These are phyloP conservation scores for Eremophila alpestris DNA, from an alignment of 2,797 vertebrate species.

Conservation along the genomic window DNA sequence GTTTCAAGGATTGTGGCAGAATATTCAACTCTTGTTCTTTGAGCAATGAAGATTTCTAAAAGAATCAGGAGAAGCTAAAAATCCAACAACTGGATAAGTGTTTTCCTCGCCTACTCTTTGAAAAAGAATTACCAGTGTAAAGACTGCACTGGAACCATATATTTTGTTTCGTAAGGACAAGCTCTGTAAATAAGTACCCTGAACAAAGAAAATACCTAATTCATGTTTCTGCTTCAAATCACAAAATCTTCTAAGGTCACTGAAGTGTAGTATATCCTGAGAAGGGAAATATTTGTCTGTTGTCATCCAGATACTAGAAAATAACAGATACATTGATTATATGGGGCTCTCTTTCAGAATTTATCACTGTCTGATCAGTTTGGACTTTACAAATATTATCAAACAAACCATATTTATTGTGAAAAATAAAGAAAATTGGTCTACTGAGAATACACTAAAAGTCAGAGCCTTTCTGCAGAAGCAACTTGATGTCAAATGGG, in stretches of 20 bases:
- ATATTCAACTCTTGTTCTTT: not conserved
- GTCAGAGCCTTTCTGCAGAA: not conserved
- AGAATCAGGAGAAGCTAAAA: not conserved
- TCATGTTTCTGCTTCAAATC: not conserved
- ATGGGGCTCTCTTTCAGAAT: not conserved
- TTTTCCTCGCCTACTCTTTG: not conserved
- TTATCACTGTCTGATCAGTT: not conserved
- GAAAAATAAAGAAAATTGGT: not conserved
- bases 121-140: not conserved
- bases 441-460: not conserved
- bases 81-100: not conserved
- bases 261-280: fast-evolving
- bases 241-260: not conserved
- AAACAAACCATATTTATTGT: not conserved
- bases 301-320: not conserved
- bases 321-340: not conserved
- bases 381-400: not conserved
- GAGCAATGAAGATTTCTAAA: not conserved
- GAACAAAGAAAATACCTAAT: not conserved
- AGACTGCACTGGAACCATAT: not conserved
- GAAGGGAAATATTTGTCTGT: not conserved
- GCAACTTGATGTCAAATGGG: not conserved
- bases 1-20: not conserved
- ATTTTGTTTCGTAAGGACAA: not conserved
- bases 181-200: not conserved